phyloP scores from a whole-genome alignment of 2,797 vertebrate genomes.

The Hylomyscus alleni region DNA sequence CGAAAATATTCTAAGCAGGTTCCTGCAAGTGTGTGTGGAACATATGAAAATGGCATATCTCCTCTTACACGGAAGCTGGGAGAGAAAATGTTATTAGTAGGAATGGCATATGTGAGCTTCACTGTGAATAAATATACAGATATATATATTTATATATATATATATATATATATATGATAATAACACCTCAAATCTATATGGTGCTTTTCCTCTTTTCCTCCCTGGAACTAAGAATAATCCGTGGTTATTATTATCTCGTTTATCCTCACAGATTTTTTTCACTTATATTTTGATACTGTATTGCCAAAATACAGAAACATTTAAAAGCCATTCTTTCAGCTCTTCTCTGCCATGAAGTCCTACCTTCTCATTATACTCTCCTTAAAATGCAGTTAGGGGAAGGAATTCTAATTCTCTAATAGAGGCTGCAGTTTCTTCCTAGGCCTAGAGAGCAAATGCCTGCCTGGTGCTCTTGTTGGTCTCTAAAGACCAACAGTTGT shows the following conservation, averaged over 20 bases:
- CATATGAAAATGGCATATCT: conserved; percentile 68
- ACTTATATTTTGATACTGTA: conserved; percentile 72
- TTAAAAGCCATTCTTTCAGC: conserved; percentile 58
- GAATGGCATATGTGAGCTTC: conserved; percentile 77
- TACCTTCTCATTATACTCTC: conserved; percentile 37
- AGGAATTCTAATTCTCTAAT: background rate
- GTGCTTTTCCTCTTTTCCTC: conserved; percentile 67
- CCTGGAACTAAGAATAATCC: conserved; percentile 76
- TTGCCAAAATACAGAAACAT: conserved; percentile 72
- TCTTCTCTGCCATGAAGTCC: background rate
- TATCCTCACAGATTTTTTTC: conserved; percentile 72
- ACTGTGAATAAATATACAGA: conserved; percentile 78
- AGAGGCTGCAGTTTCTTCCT: background rate
- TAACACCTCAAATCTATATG: conserved; percentile 73
- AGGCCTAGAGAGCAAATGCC: background rate
- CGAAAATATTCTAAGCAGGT: conserved; percentile 77
- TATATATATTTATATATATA: conserved; percentile 69
- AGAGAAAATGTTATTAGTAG: conserved; percentile 81
- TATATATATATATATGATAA: conserved; percentile 77
- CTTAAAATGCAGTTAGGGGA: conserved; percentile 37
- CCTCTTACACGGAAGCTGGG: conserved; percentile 5
- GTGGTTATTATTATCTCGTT: conserved; percentile 77
- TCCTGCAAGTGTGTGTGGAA: conserved; percentile 68
- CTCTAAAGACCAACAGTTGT: background rate
- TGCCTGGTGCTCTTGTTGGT: background rate